Percentiles rank a stretch among this genome's conserved stretches.
These are phyloP conservation scores for Tanypteryx hageni DNA, from an alignment of 2,888 invertebrate species.

Conservation along the genomic window DNA sequence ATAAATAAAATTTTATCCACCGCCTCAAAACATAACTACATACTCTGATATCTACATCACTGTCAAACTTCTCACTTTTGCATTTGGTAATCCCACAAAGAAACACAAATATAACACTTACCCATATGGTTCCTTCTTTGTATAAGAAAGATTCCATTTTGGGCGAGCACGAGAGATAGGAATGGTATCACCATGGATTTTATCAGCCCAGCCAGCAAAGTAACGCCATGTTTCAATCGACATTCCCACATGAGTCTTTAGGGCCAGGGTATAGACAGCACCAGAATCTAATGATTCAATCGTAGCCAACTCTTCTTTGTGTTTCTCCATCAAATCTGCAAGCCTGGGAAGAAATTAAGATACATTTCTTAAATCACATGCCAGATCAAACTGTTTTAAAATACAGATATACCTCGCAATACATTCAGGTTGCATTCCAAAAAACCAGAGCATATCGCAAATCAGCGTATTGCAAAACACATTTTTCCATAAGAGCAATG, in stretches of 20 bases:
- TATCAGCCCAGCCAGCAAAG: slow-evolving; percentile 98
- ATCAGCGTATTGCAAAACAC: too few relatives aligned
- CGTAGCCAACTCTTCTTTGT: slow-evolving; percentile 96
- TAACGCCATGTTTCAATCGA: slow-evolving; percentile 98
- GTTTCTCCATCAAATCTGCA: slow-evolving; percentile 95
- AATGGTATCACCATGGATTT: slow-evolving; percentile 94
- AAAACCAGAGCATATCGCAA: too few relatives aligned
- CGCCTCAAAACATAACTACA: too few relatives aligned
- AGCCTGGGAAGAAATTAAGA: slow-evolving; percentile 77
- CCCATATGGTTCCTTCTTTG: slow-evolving; percentile 94
- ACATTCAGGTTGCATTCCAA: too few relatives aligned
- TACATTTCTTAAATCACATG: not conserved
- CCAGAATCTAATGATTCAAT: slow-evolving; percentile 96
- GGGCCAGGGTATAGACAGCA: slow-evolving; percentile 96
- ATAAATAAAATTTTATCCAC: too few relatives aligned
- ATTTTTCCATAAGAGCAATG: too few relatives aligned
- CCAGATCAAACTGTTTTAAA: slow-evolving; percentile 49
- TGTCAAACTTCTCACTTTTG: too few relatives aligned
- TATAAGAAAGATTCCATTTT: slow-evolving; percentile 91
- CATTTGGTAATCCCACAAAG: too few relatives aligned
- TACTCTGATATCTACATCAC: too few relatives aligned
- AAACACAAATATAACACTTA: slow-evolving; percentile 72
- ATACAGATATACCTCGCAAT: too few relatives aligned
- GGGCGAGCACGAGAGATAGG: slow-evolving; percentile 95
- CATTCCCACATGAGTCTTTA: slow-evolving; percentile 99